Evolutionary conservation across 2,888 invertebrate genomes (phyloP).

Genomic region (Lumbricus terrestris): DNA sequence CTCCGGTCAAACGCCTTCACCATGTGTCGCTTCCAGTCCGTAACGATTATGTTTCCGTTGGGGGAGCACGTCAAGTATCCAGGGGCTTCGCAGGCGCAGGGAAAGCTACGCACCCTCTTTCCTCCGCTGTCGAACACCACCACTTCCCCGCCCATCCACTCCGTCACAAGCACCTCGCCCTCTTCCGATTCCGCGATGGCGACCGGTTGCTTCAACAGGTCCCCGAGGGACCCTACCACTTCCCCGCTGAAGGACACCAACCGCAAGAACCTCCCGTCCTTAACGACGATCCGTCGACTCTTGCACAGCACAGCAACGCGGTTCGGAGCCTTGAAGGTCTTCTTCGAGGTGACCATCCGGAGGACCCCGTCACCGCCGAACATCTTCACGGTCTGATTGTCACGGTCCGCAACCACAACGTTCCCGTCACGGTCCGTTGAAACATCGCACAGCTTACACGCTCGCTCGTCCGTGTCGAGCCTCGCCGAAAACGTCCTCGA

Average conservation of each 20-base stretch:
- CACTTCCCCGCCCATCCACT: slow-evolving; percentile 40
- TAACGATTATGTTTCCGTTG: slow-evolving; percentile 35
- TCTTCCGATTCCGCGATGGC: slow-evolving; percentile 32
- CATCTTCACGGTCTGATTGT: slow-evolving; percentile 38
- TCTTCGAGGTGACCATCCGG: not conserved
- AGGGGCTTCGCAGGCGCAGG: slow-evolving; percentile 36
- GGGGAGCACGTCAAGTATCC: slow-evolving; percentile 36
- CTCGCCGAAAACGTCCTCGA: slow-evolving; percentile 30
- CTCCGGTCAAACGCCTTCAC: slow-evolving; percentile 35
- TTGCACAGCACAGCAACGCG: slow-evolving; percentile 32
- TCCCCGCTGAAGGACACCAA: not conserved
- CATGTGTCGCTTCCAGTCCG: slow-evolving; percentile 41
- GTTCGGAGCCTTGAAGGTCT: slow-evolving; percentile 36
- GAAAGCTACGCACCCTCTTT: slow-evolving; percentile 30
- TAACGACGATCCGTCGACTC: slow-evolving; percentile 31
- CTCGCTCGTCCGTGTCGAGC: slow-evolving; percentile 18
- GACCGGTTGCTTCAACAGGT: slow-evolving; percentile 38
- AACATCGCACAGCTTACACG: slow-evolving; percentile 38
- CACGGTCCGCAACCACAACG: slow-evolving; percentile 37
- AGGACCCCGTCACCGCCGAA: slow-evolving; percentile 29
- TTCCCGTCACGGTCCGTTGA: slow-evolving; percentile 31
- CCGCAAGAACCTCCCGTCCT: slow-evolving; percentile 37
- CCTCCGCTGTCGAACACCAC: slow-evolving; percentile 35
- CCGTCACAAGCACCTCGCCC: slow-evolving; percentile 39
- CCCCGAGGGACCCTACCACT: slow-evolving; percentile 13